phyloP scores from a whole-genome alignment of 92 coral and sea anemone genomes.

The Bergia puertoricense region DNA sequence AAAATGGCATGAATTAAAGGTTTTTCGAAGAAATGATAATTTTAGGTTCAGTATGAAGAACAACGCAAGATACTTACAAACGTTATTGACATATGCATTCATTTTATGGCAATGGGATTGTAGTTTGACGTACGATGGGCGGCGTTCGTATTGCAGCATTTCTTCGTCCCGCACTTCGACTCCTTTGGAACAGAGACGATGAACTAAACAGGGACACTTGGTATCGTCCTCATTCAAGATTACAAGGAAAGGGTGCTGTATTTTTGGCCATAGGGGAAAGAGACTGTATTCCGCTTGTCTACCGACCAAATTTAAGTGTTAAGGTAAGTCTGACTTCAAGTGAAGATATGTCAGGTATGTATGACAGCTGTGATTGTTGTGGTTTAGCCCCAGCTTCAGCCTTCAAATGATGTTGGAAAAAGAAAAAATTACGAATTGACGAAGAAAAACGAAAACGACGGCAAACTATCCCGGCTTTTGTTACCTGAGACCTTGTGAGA shows the following conservation, averaged over 20 bases:
- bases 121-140: constrained; percentile 43
- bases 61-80: not conserved
- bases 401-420: too few species aligned
- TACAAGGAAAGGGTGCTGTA: constrained; percentile 36
- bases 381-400: not conserved
- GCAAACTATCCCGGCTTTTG: too few species aligned
- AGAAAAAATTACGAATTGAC: too few species aligned
- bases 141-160: constrained; percentile 35
- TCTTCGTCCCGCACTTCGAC: constrained; percentile 14
- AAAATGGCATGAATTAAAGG: not conserved
- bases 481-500: too few species aligned
- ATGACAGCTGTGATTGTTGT: not conserved
- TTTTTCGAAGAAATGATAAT: not conserved
- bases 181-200: constrained; percentile 28
- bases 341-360: not conserved
- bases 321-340: constrained; percentile 28
- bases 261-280: constrained; percentile 34
- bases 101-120: not conserved
- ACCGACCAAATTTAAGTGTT: constrained; percentile 38
- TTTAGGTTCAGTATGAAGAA: not conserved
- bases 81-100: constrained; percentile 13
- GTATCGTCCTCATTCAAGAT: constrained; percentile 13
- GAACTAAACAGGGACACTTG: constrained; percentile 26
- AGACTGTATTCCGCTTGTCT: constrained; percentile 22
- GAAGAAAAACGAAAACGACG: too few species aligned